Evolutionary conservation across 2,888 invertebrate genomes (phyloP), one percentile per base, ranked within the genome.

Genomic region (Dendrolimus pini): DNA sequence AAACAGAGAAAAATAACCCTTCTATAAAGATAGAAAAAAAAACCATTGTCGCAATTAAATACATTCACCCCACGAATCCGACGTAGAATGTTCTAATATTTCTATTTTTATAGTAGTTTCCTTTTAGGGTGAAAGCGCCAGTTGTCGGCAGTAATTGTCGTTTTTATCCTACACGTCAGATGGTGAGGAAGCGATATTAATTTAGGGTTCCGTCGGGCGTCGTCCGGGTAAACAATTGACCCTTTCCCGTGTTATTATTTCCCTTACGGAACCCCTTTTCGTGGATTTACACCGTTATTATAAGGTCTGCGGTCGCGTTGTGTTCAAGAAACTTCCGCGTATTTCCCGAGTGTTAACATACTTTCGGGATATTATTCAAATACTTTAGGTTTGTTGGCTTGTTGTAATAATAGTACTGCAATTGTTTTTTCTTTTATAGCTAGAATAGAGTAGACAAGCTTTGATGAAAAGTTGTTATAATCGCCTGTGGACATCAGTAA

Each of bases 131-230:
- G 47, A 47, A 47, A 47, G 47, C 47, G 30, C 30, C 55, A 47
- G 55, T 58, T 47, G 47, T 47, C 47, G 54, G 8, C 54, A 54
- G 53, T 55, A 52, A 54, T 57, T 54, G 54, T 54, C 47, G 10
- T 13, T 18, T 14, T 41, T 18, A 55, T 52, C 56, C 52, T 30
- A 74, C 70, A 72, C 81, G 80, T 83, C 85, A 83, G 80, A 81
- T 83, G 83, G 75, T 62, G 63, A 67, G 84, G 85, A 84, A 82
- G 78, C 77, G 74, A 78, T 85, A 87, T 85, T 86, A 87, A 85
- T 85, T 54, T 54, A 57, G 63, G 63, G 65, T 81, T 80, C 82
- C 77, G 80, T 72, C 70, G 80, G 83, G 78, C 56, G 63, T 60
- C 60, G 54, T 41, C 59, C 69, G 72, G 71, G 71, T 72, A 76